Evolutionary conservation across 92 coral and sea anemone species (phyloP), one percentile per base, ranked within the genome.

Genomic region (Pocillopora meandrina): DNA sequence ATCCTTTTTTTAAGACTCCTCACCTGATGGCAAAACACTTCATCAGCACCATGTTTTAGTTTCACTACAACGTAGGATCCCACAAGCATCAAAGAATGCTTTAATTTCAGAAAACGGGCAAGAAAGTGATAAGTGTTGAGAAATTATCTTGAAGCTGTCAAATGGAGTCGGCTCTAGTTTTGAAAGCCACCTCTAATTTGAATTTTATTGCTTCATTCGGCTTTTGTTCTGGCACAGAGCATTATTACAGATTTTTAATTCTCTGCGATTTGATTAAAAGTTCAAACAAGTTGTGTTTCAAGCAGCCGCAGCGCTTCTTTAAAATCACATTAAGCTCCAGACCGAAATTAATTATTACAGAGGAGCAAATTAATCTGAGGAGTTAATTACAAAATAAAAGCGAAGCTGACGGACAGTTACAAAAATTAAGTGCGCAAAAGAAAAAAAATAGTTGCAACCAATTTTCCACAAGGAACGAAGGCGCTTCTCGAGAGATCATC

Each of bases 161-260:
- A 73, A 61, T 72, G 72, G 79, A 55, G 80, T 56, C 57, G 76
- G 81, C 75, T 42, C 60, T 20, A 35, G 76, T 75, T 77, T 84
- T 68, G 75, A 77, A 68, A 77, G 88, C 77, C 12, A 57, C 15
- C 70, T 16, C 61, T 76, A 55, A 84, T 84, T 84, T 76, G 76
- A 84, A 76, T 76, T 84, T 76, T 84, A 84, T 84, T 76, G 55
- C 88, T 35, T 81, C 70, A 71, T 35, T 69, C 52, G 52, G 52
- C 70, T 62, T 71, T 70, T 81, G 85, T 81, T 42, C 75, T 71
- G 15, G 14, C 62, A 33, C 62, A 42, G 70, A 81, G 20, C 85
- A 33, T 68, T 17, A 68, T 47, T 15, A 34, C 33, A 15, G 66
- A n/a, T 67, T 69, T 81, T 67, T 15, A 56, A 67, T 80, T 80